Evolutionary conservation across 1,140 invertebrate species (phyloP).

Genomic region (Caenorhabditis remanei): DNA sequence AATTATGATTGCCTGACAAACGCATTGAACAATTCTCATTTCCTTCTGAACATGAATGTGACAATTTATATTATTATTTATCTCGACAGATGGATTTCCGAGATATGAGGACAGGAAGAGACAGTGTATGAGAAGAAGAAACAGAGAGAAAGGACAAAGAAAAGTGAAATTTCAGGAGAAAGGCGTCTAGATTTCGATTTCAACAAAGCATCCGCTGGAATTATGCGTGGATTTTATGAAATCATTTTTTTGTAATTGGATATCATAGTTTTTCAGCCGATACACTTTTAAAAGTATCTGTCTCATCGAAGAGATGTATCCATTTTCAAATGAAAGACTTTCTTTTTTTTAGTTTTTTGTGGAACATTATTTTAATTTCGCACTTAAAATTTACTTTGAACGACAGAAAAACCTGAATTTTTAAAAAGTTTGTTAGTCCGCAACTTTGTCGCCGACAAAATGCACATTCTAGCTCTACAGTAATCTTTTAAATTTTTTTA

Average conservation of each 20-base stretch:
- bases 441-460: not conserved
- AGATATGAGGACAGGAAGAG: not conserved
- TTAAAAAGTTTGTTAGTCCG: not conserved
- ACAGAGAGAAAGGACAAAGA: not conserved
- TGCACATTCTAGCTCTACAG: not conserved
- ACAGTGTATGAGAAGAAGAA: not conserved
- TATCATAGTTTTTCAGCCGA: not conserved
- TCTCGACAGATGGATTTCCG: constrained; percentile 10
- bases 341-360: not conserved
- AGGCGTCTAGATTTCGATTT: constrained; percentile 22
- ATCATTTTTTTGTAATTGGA: not conserved
- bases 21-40: not conserved
- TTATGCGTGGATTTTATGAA: not conserved
- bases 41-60: constrained; percentile 10
- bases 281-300: not conserved
- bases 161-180: constrained; percentile 55
- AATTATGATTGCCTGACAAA: not conserved
- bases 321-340: not conserved
- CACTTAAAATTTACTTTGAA: no score
- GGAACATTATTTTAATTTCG: no score
- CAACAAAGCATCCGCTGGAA: not conserved
- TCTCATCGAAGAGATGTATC: no score
- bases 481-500: not conserved
- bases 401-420: no score
- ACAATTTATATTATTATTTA: constrained; percentile 47